Conservation (phyloP, 2,113 vertebrate species). For the Periophthalmus modestus region DNA sequence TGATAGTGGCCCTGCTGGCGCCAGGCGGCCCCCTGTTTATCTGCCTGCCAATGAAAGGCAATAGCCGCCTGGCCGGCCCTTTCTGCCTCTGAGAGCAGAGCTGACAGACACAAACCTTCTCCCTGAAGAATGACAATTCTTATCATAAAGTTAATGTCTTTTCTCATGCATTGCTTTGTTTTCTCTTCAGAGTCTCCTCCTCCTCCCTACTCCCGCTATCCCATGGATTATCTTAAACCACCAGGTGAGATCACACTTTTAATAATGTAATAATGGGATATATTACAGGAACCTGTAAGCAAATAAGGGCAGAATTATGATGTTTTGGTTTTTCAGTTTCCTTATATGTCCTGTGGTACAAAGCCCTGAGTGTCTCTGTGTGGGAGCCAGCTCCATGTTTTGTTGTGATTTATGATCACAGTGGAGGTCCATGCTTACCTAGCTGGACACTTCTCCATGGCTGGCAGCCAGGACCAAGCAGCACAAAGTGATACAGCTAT, state of each 20-base stretch:
- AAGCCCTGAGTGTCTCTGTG: conserved; percentile 30
- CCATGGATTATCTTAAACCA: conserved; percentile 99
- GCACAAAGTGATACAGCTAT: conserved; percentile 83
- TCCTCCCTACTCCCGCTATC: conserved; percentile 97
- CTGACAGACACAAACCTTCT: conserved; percentile 92
- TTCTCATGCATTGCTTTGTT: conserved; percentile 77
- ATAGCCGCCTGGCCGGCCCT: conserved; percentile 86
- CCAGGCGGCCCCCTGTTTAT: conserved; percentile 98
- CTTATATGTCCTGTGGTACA: neutral
- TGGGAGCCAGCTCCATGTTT: conserved; percentile 66
- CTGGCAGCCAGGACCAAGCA: conserved; percentile 79
- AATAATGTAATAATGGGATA: neutral
- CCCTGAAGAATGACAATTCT: conserved; percentile 90
- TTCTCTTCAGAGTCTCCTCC: conserved; percentile 91
- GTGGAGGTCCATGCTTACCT: conserved; percentile 76
- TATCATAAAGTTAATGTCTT: conserved; percentile 87
- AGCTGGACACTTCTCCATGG: conserved; percentile 83
- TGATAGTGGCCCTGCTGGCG: conserved; percentile 92
- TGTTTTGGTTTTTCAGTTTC: neutral
- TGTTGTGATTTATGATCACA: conserved; percentile 77
- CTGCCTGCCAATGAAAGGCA: conserved; percentile 98
- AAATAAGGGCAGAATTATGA: neutral
- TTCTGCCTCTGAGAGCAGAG: conserved; percentile 80
- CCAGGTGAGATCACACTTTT: conserved; percentile 82
- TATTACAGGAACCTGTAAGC: neutral